Percentiles rank a stretch among this genome's conserved stretches.
phyloP scores from a whole-genome alignment of 1,140 invertebrate species.

The Paracyclopina nana region DNA sequence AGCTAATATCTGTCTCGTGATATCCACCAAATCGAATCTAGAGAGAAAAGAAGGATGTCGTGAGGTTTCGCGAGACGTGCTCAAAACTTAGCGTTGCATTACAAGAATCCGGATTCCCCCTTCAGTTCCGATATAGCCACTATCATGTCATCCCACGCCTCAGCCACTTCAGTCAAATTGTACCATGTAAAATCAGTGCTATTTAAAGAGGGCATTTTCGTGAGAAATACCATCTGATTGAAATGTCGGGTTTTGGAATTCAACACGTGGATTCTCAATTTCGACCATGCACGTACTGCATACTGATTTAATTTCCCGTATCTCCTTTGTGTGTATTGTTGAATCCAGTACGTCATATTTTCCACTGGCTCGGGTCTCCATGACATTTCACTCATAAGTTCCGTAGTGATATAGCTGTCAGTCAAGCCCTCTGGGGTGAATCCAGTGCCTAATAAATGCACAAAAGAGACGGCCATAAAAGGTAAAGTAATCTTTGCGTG shows the following conservation, averaged over 20 bases:
- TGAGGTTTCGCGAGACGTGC: not conserved
- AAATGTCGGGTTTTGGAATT: not conserved
- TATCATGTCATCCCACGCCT: not conserved
- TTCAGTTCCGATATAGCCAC: not conserved
- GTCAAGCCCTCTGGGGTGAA: slow-evolving; percentile 11
- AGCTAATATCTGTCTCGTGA: slow-evolving; percentile 1
- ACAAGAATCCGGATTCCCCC: too few relatives aligned
- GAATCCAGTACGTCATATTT: not conserved
- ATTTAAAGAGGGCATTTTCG: not conserved
- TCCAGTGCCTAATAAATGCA: too few relatives aligned
- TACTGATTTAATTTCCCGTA: not conserved
- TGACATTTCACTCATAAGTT: slow-evolving; percentile 11
- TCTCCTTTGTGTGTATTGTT: not conserved
- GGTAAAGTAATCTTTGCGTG: too few relatives aligned
- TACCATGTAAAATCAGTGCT: not conserved
- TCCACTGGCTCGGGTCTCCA: slow-evolving; percentile 8
- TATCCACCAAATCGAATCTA: slow-evolving; percentile 9
- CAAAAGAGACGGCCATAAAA: too few relatives aligned
- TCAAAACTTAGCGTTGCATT: not conserved
- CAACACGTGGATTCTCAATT: not conserved
- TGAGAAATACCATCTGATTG: not conserved
- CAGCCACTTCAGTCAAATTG: not conserved
- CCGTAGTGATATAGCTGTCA: slow-evolving; percentile 1
- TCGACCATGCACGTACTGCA: not conserved
- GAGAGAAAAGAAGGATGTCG: not conserved